Percentiles rank a stretch among this genome's conserved stretches.
Evolutionary conservation across 2,113 vertebrate species (phyloP).

Genomic region (Pseudorasbora parva): DNA sequence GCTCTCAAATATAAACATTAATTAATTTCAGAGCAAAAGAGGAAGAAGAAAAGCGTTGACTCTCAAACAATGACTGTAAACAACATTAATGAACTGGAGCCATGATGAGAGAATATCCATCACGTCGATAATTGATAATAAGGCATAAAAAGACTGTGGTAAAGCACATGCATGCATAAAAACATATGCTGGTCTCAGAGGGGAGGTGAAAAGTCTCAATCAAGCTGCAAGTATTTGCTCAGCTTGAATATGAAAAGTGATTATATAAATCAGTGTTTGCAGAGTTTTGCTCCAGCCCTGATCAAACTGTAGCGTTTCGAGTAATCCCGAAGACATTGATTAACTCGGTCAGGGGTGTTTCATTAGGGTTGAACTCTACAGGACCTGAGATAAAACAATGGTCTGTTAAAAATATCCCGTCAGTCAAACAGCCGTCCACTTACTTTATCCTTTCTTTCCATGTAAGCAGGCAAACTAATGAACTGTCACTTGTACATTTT

Average conservation of each 20-base stretch:
- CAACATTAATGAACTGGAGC: constrained; percentile 63
- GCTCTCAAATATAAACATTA: constrained; percentile 73
- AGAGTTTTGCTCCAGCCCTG: not conserved
- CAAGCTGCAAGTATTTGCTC: not conserved
- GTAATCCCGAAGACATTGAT: not conserved
- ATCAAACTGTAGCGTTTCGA: not conserved
- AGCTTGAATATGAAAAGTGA: not conserved
- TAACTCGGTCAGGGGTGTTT: not conserved
- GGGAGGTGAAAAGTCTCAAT: constrained; percentile 4
- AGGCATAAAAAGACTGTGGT: constrained; percentile 22
- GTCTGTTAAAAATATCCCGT: too few relatives aligned
- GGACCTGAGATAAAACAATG: too few relatives aligned
- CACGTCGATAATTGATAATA: constrained; percentile 56
- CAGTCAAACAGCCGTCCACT: not conserved
- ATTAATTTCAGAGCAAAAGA: constrained; percentile 70
- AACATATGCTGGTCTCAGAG: constrained; percentile 17
- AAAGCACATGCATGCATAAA: not conserved
- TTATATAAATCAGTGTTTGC: not conserved
- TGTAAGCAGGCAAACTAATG: not conserved
- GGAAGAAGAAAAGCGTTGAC: constrained; percentile 54
- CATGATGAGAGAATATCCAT: constrained; percentile 59
- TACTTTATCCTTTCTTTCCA: not conserved
- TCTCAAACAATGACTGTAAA: constrained; percentile 61
- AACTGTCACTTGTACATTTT: not conserved
- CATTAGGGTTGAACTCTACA: not conserved